A percentile compares a stretch with the other conserved stretches of the same genome.
phyloP scores from a whole-genome alignment of 1,140 invertebrate species.

The Brachionus paranguensis region DNA sequence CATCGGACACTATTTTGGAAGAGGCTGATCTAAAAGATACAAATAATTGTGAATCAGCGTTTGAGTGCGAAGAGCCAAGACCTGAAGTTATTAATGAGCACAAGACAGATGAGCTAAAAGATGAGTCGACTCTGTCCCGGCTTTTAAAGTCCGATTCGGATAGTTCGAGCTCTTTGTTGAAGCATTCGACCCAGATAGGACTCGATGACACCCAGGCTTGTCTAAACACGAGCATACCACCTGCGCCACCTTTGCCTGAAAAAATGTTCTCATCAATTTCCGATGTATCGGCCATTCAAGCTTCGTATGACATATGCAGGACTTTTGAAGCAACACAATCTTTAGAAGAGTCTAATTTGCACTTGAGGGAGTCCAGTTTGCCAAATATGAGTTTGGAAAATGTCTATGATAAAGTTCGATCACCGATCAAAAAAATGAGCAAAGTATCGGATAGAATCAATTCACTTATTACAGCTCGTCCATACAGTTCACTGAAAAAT shows the following conservation, averaged over 20 bases:
- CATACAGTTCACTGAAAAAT: not conserved
- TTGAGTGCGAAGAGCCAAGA: not conserved
- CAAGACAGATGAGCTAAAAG: not conserved
- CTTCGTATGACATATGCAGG: not conserved
- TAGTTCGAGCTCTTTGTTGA: not conserved
- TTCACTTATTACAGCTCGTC: not conserved
- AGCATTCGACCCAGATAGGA: not conserved
- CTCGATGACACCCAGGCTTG: not conserved
- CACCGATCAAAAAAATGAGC: not conserved
- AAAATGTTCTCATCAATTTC: slow-evolving; percentile 6
- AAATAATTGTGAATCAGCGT: not conserved
- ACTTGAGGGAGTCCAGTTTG: not conserved
- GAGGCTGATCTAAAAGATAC: not conserved
- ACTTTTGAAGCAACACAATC: not conserved
- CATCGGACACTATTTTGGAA: not conserved
- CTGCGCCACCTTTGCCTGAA: not conserved
- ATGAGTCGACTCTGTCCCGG: not conserved
- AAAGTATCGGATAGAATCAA: not conserved
- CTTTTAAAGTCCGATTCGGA: not conserved
- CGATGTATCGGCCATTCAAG: not conserved
- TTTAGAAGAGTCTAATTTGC: not conserved
- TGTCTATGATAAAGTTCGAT: not conserved
- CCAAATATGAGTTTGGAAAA: not conserved
- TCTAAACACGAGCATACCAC: not conserved
- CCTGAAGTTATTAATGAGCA: not conserved